Conservation (phyloP, 2,113 vertebrate species). For the Puma concolor region DNA sequence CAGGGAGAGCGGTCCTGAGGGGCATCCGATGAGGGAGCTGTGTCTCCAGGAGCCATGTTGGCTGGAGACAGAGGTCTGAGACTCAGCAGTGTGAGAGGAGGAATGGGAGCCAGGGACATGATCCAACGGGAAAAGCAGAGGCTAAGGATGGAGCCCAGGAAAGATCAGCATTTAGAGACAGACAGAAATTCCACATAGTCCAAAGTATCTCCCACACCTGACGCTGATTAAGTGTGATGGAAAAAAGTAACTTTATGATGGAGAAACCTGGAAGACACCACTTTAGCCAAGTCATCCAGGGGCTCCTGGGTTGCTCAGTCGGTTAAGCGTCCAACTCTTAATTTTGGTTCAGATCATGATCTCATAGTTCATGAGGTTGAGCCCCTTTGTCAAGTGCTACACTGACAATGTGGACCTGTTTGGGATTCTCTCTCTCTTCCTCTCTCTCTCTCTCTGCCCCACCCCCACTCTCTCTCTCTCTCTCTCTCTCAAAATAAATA, state of each 20-base stretch:
- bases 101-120: rapidly evolving
- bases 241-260: not conserved
- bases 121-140: not conserved
- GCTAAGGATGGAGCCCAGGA: not conserved
- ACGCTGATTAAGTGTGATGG: not conserved
- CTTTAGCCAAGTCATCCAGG: not conserved
- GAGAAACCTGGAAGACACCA: not conserved
- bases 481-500: too few species aligned
- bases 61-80: not conserved
- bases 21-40: not conserved
- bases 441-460: too few species aligned
- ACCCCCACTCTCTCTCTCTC: too few species aligned
- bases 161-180: not conserved
- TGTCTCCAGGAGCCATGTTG: not conserved
- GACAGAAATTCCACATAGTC: not conserved
- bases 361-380: too few species aligned
- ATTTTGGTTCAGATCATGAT: too few species aligned
- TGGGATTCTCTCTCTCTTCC: too few species aligned
- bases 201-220: not conserved
- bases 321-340: too few species aligned
- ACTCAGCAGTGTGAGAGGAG: not conserved
- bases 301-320: too few species aligned
- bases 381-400: too few species aligned
- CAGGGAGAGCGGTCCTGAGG: not conserved
- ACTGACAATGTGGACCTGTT: too few species aligned